Evolutionary conservation across 2,797 vertebrate genomes (phyloP).

Genomic region (Hozukius guyotensis): DNA sequence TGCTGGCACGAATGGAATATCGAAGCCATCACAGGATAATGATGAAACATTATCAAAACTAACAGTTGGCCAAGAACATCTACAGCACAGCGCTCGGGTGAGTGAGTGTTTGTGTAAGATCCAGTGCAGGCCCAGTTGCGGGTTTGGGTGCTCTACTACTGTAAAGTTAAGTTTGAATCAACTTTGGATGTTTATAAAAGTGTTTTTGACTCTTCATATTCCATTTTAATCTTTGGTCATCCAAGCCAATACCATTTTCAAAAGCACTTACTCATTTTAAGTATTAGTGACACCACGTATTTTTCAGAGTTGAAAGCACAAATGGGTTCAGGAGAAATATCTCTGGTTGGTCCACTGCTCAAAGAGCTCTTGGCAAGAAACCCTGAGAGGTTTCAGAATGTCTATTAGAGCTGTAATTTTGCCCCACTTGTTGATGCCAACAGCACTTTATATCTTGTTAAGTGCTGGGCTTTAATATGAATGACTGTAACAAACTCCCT

Average conservation of each 20-base stretch:
- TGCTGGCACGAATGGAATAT: neutral
- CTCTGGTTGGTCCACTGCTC: slow-evolving; percentile 9
- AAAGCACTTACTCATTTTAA: neutral
- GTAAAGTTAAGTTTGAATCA: neutral
- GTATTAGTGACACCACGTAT: neutral
- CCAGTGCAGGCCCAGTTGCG: neutral
- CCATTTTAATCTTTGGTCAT: neutral
- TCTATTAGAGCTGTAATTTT: slow-evolving; percentile 38
- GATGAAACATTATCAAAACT: slow-evolving; percentile 2
- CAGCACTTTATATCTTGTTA: slow-evolving; percentile 38
- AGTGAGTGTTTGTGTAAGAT: neutral
- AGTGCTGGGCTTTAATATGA: slow-evolving; percentile 38
- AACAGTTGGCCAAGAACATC: neutral
- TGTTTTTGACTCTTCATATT: neutral
- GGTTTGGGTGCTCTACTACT: neutral
- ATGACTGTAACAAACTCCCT: neutral
- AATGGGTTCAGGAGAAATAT: slow-evolving; percentile 21
- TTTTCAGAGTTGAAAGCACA: slow-evolving; percentile 18
- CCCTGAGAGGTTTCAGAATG: slow-evolving; percentile 30
- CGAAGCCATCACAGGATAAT: neutral
- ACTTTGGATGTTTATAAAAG: neutral
- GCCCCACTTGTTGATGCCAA: slow-evolving; percentile 30
- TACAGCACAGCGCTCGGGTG: neutral
- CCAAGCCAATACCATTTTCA: neutral
- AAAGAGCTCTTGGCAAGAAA: slow-evolving; percentile 25